Conservation (phyloP, 2,113 vertebrate species). For the Centropristis striata region DNA sequence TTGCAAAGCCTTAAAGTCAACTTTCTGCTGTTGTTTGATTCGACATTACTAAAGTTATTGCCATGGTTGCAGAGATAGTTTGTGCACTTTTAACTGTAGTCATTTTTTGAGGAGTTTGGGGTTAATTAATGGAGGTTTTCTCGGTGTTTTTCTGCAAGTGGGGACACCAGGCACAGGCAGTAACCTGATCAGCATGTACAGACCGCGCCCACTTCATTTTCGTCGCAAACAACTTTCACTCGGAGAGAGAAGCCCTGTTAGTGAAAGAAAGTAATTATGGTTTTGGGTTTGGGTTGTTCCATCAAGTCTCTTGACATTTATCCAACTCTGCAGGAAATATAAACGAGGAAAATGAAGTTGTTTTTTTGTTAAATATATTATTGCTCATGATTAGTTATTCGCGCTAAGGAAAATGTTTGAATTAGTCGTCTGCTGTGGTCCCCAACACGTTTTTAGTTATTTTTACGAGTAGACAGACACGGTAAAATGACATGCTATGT, state of each 20-base stretch:
- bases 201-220: conserved; percentile 75
- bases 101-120: neutral
- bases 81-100: neutral
- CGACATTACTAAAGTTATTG: fast-evolving
- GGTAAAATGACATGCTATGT: neutral
- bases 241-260: neutral
- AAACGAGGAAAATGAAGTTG: neutral
- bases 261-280: neutral
- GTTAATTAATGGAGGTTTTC: neutral
- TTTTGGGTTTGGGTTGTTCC: neutral
- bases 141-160: neutral
- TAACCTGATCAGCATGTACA: conserved; percentile 57
- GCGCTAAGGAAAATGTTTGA: neutral
- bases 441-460: neutral
- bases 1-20: fast-evolving
- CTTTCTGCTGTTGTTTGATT: neutral
- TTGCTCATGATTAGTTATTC: neutral
- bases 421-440: neutral
- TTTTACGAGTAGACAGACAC: neutral
- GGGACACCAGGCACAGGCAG: conserved; percentile 7
- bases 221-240: conserved; percentile 77
- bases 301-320: too few species aligned
- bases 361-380: neutral
- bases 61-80: neutral
- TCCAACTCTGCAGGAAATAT: neutral